These are phyloP conservation scores for Cervus canadensis DNA, from an alignment of 2,113 vertebrate genomes.

Conservation along the genomic window DNA sequence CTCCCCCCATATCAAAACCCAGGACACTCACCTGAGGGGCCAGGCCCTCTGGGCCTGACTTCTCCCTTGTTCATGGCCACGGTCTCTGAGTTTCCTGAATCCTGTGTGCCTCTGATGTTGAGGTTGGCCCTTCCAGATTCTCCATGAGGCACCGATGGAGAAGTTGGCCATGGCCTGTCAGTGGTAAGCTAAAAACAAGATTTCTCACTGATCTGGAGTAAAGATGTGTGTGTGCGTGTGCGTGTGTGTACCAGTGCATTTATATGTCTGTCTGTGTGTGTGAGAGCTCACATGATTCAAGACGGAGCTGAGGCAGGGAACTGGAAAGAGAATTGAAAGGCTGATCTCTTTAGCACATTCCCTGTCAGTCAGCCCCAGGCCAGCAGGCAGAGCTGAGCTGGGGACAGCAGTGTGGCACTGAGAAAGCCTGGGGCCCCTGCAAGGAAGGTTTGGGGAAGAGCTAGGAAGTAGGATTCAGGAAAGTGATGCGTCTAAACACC, in stretches of 20 bases:
- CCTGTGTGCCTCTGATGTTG: not conserved
- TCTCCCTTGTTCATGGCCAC: not conserved
- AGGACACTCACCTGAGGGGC: not conserved
- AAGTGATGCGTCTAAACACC: not conserved
- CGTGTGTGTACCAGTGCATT: not conserved
- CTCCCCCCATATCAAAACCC: not conserved
- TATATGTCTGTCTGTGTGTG: no score
- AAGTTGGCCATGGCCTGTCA: not conserved
- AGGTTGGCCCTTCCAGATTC: not conserved
- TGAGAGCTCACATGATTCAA: rapidly evolving
- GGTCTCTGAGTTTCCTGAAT: not conserved
- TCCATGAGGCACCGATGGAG: rapidly evolving
- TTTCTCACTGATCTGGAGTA: not conserved
- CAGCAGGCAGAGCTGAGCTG: not conserved
- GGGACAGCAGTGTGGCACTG: not conserved
- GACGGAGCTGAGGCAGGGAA: not conserved
- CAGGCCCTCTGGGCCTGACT: not conserved
- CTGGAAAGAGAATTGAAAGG: not conserved
- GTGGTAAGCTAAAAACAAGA: not conserved
- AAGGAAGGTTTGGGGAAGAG: not conserved
- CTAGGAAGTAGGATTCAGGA: not conserved
- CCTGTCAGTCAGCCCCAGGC: not conserved
- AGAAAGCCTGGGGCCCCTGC: not conserved
- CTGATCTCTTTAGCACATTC: not conserved
- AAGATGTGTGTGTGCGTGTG: no score